Conservation (phyloP, 2,113 vertebrate species). For the Trachemys scripta region DNA sequence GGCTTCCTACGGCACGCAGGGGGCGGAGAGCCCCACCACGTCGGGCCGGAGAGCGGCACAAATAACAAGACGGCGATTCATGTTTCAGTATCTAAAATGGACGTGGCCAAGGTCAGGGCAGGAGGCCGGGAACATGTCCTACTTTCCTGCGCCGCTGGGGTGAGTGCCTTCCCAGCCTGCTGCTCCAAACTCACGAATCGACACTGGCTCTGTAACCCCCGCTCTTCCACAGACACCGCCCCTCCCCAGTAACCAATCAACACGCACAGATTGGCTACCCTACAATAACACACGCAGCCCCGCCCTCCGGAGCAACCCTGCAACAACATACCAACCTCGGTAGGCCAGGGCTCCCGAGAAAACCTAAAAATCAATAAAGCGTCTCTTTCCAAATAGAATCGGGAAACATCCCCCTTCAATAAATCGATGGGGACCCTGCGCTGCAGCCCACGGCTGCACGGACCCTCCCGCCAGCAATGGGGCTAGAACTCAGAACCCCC, state of each 20-base stretch:
- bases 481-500: neutral
- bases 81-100: neutral
- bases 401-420: neutral
- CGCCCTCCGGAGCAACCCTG: neutral
- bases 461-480: fast-evolving
- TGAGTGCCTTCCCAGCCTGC: neutral
- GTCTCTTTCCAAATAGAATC: neutral
- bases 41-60: neutral
- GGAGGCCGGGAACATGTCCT: neutral
- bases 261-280: neutral
- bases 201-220: neutral
- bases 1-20: neutral
- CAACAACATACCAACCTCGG: neutral
- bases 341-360: neutral
- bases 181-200: neutral
- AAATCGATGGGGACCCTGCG: neutral
- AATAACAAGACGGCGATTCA: neutral
- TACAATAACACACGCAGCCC: neutral
- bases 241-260: neutral
- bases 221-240: neutral
- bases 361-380: neutral
- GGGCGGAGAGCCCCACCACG: neutral
- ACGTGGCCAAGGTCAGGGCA: neutral
- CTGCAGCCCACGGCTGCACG: too few species aligned
- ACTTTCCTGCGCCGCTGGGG: neutral